Base-by-base conservation (phyloP, 2,888 invertebrate genomes). In the Lordiphosa fenestrarum region DNA sequence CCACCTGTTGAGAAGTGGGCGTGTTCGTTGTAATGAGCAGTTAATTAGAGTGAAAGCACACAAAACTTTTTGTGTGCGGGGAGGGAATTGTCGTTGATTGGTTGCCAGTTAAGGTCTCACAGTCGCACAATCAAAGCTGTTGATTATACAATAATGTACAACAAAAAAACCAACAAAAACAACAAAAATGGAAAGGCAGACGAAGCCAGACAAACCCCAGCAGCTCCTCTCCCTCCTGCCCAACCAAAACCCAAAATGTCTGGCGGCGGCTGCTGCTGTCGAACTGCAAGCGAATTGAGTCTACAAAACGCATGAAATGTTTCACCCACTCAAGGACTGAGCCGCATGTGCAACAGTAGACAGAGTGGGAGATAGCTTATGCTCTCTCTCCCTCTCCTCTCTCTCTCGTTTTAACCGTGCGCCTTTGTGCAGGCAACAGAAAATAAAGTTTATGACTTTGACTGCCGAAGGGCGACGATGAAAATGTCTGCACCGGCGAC, bases 381-480 rank as follows among this genome's bases (percentile, higher is more conserved):
- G 15, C 30, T 38, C n/a, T 7, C 33, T n/a, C 36, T 21, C 58
- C 19, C 40, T 38, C 41, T 13, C 42, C 68, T 21, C 44, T 37
- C 54, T 52, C 30, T 6, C 23, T 19, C 53, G 5, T 13, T 10
- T 15, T 41, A 13, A 19, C 36, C 59, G 19, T 68, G 84, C 77
- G 84, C 81, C 77, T 77, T 77, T 77, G 81, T 77, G 84, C 84
- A 84, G 84, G 82, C 77, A 84, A 81, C 77, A 84, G 77, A 81
- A 84, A 76, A 77, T 84, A 77, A 77, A 77, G 77, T 84, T 77
- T 77, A 77, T 84, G 77, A 84, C 84, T 77, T 81, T 84, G 77
- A 77, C 81, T 84, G 81, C 66, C 73, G 72, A 30, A 60, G 66
- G 83, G 83, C 68, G 65, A 56, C 54, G 69, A 44, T 35, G 65